Evolutionary conservation across 64 coral and sea anemone species (phyloP), one percentile per base, ranked within the genome.

Genomic region (Actinia tenebrosa): DNA sequence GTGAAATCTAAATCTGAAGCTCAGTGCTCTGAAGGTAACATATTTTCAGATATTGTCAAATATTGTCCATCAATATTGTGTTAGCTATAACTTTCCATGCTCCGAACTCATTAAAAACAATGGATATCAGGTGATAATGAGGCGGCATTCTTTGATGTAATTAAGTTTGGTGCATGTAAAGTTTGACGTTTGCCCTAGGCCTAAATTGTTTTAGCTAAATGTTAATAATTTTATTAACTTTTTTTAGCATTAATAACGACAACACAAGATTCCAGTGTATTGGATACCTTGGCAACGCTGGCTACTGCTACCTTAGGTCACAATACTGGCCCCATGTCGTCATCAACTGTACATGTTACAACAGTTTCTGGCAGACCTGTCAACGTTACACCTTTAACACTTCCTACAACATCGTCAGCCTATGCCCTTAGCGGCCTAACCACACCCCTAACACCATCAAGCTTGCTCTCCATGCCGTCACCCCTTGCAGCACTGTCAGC

Each of bases 241-340:
- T 52, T 72, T 9, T 3, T 61, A 53, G 84, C 80, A n/a, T n/a
- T 86, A 19, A 71, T 79, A 43, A 84, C 91, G 15, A 97, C 86
- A 45, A 79, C 91, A 13, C 97, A 95, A 71, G 97, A 99, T 45
- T 99, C 97, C 17, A 99, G 97, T 84, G 94, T 99, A 3, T 83
- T 99, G 45, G 94, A 95, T 72, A 92, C 97, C 10, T 68, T 99
- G 19, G 97, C 97, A 82, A 99, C 97, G 16, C 97, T 99, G 60
- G 97, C 97, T 44, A 99, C 93, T 42, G 97, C 97, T 2, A 95
- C 94, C 16, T 60, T 99, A 66, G 92, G 91, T 85, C 97, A 99
- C 44, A 95, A 84, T 52, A 87, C 93, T 16, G 77, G 82, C 26
- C 77, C 86, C 7, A 87, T 91, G 9, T 89, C 97, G 0, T 87